Percentiles rank a stretch among this genome's conserved stretches.
Conservation (phyloP, 2,888 invertebrate species). For the Cenopis cana region DNA sequence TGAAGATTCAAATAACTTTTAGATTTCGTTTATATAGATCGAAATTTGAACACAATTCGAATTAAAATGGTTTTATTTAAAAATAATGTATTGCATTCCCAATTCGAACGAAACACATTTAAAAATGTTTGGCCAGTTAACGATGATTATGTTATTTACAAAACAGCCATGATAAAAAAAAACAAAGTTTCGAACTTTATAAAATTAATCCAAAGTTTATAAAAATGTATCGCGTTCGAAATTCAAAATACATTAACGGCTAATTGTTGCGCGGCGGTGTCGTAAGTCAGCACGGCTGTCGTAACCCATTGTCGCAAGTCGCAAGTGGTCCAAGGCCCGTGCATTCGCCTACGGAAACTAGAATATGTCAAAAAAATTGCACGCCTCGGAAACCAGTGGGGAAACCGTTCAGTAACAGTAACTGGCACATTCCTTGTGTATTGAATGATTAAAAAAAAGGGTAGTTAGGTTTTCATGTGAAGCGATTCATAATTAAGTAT, state of each 20-base stretch:
- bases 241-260: constrained; percentile 47
- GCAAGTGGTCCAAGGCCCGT: constrained; percentile 84
- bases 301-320: constrained; percentile 82
- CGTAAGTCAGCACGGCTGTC: constrained; percentile 76
- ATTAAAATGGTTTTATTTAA: too few relatives aligned
- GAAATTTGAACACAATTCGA: too few relatives aligned
- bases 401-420: constrained; percentile 5
- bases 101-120: too few relatives aligned
- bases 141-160: too few relatives aligned
- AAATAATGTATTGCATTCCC: too few relatives aligned
- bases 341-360: constrained; percentile 81
- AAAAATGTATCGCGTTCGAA: constrained; percentile 33
- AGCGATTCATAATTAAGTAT: too few relatives aligned
- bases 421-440: not conserved
- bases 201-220: too few relatives aligned
- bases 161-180: too few relatives aligned
- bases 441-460: not conserved
- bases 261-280: constrained; percentile 73
- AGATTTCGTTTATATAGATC: too few relatives aligned
- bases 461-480: not conserved
- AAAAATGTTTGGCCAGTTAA: too few relatives aligned
- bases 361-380: constrained; percentile 51
- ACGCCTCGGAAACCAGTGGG: constrained; percentile 12
- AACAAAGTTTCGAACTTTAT: too few relatives aligned
- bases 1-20: too few relatives aligned